Percentiles rank a stretch among this genome's conserved stretches.
Conservation (phyloP, 2,797 vertebrate genomes). For the Danio albolineatus region DNA sequence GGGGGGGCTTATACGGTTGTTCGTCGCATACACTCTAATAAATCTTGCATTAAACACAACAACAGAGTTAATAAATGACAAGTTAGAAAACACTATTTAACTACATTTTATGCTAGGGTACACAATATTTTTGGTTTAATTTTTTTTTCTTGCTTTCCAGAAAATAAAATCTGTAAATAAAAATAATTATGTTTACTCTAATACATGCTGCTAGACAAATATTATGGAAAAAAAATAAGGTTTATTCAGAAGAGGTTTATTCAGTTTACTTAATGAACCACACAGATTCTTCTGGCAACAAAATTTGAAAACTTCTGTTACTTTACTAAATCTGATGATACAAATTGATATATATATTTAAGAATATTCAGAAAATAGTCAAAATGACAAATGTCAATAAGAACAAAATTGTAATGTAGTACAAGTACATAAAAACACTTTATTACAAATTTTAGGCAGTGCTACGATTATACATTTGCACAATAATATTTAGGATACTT, state of each 20-base stretch:
- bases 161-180: not conserved
- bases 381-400: too few species aligned
- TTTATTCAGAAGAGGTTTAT: too few species aligned
- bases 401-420: too few species aligned
- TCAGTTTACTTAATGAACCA: not conserved
- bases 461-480: not conserved
- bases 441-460: too few species aligned
- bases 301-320: not conserved
- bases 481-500: too few species aligned
- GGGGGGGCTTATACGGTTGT: too few species aligned
- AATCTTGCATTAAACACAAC: not conserved
- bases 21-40: too few species aligned
- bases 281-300: not conserved
- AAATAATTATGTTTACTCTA: not conserved
- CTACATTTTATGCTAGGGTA: constrained; percentile 3
- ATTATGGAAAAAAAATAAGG: not conserved
- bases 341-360: too few species aligned
- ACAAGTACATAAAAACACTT: too few species aligned
- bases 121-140: not conserved
- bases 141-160: not conserved
- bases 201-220: not conserved
- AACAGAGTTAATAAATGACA: not conserved
- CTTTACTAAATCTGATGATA: not conserved
- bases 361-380: too few species aligned
- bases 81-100: not conserved